A percentile compares a stretch with the other conserved stretches of the same genome.
Conservation (phyloP, 64 coral and sea anemone species). For the Hydrozoanthus tunicans region DNA sequence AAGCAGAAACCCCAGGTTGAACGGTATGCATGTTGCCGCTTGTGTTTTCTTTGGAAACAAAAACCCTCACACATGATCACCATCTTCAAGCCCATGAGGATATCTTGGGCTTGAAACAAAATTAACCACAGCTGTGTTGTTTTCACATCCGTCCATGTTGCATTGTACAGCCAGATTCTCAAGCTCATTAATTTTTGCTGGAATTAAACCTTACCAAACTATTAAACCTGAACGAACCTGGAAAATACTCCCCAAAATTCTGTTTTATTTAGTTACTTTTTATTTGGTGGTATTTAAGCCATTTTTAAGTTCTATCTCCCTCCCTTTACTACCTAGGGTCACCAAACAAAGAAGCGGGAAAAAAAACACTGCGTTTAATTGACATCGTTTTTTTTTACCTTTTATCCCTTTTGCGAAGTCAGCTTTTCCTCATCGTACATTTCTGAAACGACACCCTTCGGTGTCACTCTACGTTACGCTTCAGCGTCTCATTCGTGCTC, state of each 20-base stretch:
- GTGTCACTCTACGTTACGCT: background rate
- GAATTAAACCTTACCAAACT: too few relatives aligned
- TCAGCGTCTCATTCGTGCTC: background rate
- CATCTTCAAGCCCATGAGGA: background rate
- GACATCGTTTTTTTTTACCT: too few relatives aligned
- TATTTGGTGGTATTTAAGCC: background rate
- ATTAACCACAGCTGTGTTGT: background rate
- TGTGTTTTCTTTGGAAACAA: conserved; percentile 6
- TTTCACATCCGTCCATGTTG: too few relatives aligned
- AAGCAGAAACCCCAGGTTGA: conserved; percentile 36
- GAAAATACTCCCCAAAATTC: background rate
- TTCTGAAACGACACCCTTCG: too few relatives aligned
- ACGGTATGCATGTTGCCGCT: conserved; percentile 43
- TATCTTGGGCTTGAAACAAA: background rate
- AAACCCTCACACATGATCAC: background rate
- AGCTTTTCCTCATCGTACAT: too few relatives aligned
- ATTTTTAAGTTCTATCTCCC: background rate
- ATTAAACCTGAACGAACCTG: too few relatives aligned
- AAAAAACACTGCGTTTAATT: too few relatives aligned
- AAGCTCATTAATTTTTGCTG: too few relatives aligned
- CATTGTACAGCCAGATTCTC: too few relatives aligned
- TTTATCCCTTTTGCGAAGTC: too few relatives aligned
- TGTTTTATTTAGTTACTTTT: background rate
- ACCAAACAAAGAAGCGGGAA: too few relatives aligned
- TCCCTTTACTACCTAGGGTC: too few relatives aligned